phyloP scores from a whole-genome alignment of 2,113 vertebrate genomes.

The Otocyon megalotis region DNA sequence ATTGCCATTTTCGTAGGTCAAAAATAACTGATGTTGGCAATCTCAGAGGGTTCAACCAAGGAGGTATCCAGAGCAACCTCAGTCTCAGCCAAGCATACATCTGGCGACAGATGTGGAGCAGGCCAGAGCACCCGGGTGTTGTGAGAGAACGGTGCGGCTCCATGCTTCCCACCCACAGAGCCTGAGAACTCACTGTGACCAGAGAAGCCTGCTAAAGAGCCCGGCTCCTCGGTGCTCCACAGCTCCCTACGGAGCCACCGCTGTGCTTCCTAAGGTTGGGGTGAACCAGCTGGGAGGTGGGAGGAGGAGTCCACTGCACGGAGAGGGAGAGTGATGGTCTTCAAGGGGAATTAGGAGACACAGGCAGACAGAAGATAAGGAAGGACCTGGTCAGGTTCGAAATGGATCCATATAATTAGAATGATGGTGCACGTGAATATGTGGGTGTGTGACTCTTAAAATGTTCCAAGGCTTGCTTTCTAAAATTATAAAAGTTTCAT shows the following conservation, averaged over 20 bases:
- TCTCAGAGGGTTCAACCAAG: background rate
- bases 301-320: background rate
- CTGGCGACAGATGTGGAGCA: background rate
- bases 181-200: background rate
- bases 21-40: background rate
- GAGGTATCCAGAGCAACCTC: background rate
- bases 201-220: background rate
- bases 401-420: background rate
- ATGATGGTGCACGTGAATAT: background rate
- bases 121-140: background rate
- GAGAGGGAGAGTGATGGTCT: background rate
- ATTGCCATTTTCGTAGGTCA: background rate
- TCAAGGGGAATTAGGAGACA: background rate
- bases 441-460: background rate
- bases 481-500: background rate
- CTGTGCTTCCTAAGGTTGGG: background rate
- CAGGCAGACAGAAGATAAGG: background rate
- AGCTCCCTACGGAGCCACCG: background rate
- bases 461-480: background rate
- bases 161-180: background rate
- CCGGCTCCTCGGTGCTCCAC: background rate
- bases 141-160: background rate
- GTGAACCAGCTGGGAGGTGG: background rate
- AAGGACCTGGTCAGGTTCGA: background rate
- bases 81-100: background rate